Conservation (phyloP, 2,888 invertebrate species). For the Caenorhabditis wallacei region DNA sequence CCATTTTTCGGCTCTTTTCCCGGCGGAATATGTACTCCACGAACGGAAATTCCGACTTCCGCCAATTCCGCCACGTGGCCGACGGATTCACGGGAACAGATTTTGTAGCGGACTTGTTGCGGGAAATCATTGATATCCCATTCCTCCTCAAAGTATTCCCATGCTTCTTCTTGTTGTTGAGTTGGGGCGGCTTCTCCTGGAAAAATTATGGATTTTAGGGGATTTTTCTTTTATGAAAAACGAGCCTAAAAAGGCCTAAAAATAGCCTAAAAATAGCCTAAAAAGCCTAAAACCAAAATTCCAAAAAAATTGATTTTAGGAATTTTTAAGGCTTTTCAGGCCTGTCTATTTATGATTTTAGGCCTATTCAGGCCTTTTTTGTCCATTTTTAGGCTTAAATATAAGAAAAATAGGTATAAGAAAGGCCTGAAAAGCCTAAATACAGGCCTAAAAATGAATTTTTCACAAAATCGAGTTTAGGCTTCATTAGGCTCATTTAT, state of each 20-base stretch:
- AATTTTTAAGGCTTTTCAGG: too few relatives aligned
- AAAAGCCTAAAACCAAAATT: neutral
- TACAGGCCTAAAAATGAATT: too few relatives aligned
- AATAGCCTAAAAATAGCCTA: neutral
- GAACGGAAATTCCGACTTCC: conserved; percentile 97
- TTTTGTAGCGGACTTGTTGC: conserved; percentile 97
- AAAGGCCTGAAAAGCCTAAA: too few relatives aligned
- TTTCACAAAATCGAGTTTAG: too few relatives aligned
- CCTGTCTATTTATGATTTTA: too few relatives aligned
- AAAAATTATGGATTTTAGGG: conserved; percentile 5
- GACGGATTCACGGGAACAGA: conserved; percentile 92
- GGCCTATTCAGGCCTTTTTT: too few relatives aligned
- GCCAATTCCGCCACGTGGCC: conserved; percentile 99
- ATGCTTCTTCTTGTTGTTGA: conserved; percentile 86
- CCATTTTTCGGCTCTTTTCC: conserved; percentile 87
- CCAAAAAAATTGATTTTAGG: too few relatives aligned
- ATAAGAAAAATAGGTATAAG: too few relatives aligned
- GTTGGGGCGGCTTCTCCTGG: conserved; percentile 76
- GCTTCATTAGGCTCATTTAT: too few relatives aligned
- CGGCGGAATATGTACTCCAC: conserved; percentile 94
- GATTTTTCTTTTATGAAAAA: too few relatives aligned
- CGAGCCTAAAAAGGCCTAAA: neutral
- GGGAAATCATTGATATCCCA: conserved; percentile 99
- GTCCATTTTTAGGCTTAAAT: too few relatives aligned
- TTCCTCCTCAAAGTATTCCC: conserved; percentile 93